These are phyloP conservation scores for Saxidomus purpurata DNA, from an alignment of 1,140 invertebrate genomes.

Conservation along the genomic window DNA sequence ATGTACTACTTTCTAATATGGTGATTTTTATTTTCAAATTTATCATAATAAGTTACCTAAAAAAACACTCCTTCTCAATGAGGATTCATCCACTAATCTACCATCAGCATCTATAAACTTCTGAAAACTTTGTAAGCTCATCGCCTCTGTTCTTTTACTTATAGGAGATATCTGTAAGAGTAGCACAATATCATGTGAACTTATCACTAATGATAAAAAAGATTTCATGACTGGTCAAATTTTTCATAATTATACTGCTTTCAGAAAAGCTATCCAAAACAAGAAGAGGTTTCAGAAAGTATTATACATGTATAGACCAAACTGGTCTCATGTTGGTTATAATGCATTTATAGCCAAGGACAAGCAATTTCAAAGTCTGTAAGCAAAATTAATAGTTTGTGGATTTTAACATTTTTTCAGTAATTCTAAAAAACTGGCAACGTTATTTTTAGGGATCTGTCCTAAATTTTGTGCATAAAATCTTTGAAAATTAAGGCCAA, in stretches of 20 bases:
- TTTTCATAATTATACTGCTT: not conserved
- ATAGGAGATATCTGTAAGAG: conserved; percentile 56
- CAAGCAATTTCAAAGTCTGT: no score
- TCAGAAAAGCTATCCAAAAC: not conserved
- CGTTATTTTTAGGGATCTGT: no score
- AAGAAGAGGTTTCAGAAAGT: not conserved
- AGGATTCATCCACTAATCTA: conserved; percentile 83
- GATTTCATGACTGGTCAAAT: not conserved
- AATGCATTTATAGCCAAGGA: no score
- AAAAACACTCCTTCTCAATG: conserved; percentile 81
- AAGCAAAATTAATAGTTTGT: no score
- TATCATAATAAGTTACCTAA: conserved; percentile 75
- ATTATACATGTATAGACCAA: no score
- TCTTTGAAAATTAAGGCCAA: no score
- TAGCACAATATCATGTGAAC: not conserved
- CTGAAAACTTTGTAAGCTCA: conserved; percentile 75
- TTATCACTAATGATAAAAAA: conserved; percentile 42
- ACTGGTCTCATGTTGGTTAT: no score
- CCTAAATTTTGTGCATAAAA: no score
- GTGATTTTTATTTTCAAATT: no score
- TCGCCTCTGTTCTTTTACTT: conserved; percentile 72
- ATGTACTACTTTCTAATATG: no score
- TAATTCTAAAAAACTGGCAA: no score
- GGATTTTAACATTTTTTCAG: no score
- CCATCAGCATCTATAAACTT: conserved; percentile 83